Conservation (phyloP, 1,140 invertebrate species). For the Pristionchus pacificus region DNA sequence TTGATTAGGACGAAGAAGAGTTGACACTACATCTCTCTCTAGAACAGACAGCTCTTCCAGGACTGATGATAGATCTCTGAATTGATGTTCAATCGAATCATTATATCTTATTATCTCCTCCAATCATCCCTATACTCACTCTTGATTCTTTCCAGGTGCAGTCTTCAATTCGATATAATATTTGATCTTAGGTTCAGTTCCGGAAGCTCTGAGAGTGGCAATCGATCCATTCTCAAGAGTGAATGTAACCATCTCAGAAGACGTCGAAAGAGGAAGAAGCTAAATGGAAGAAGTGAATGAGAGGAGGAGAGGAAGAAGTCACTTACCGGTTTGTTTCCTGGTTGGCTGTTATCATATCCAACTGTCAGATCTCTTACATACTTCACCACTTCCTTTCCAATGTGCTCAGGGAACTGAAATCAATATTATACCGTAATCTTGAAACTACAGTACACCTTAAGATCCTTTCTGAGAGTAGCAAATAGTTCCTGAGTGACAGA, state of each 20-base stretch:
- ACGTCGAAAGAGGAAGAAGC: slow-evolving; percentile 71
- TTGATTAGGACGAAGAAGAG: slow-evolving; percentile 43
- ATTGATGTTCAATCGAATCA: too few relatives aligned
- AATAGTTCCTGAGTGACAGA: slow-evolving; percentile 45
- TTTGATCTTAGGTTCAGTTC: slow-evolving; percentile 97
- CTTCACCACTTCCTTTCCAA: slow-evolving; percentile 73
- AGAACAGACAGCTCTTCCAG: slow-evolving; percentile 36
- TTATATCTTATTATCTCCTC: slow-evolving; percentile 4
- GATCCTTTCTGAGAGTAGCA: slow-evolving; percentile 47
- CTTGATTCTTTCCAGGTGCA: slow-evolving; percentile 47
- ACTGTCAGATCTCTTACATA: slow-evolving; percentile 77
- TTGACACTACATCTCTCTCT: slow-evolving; percentile 46
- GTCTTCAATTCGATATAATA: slow-evolving; percentile 82
- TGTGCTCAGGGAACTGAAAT: slow-evolving; percentile 69
- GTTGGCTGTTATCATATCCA: slow-evolving; percentile 75
- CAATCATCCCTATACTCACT: slow-evolving; percentile 30
- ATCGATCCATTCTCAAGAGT: slow-evolving; percentile 80
- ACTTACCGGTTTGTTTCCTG: slow-evolving; percentile 69
- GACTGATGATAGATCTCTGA: slow-evolving; percentile 38
- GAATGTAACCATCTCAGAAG: slow-evolving; percentile 94
- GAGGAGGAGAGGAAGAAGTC: slow-evolving; percentile 10
- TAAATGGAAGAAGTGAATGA: slow-evolving; percentile 40
- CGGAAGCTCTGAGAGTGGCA: slow-evolving; percentile 85
- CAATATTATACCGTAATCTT: not conserved
- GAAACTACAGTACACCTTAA: slow-evolving; percentile 40